A percentile compares a stretch with the other conserved stretches of the same genome.
These are phyloP conservation scores for Bathynomus jamesi DNA, from an alignment of 1,140 invertebrate genomes.

Conservation along the genomic window DNA sequence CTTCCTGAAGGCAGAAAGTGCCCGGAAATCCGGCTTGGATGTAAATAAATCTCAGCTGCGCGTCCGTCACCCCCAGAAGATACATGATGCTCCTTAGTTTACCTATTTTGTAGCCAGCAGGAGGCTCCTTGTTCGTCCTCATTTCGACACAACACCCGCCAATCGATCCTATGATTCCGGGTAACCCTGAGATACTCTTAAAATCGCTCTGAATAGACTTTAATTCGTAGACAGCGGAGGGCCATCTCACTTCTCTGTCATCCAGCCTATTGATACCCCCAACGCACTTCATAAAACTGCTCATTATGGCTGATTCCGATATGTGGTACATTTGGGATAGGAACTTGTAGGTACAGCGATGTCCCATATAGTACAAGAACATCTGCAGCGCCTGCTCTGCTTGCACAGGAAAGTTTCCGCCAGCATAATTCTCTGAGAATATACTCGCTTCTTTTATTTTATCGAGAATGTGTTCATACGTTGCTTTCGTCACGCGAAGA, in stretches of 20 bases:
- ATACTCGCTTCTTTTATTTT: background rate
- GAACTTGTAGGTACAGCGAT: background rate
- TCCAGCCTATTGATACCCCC: background rate
- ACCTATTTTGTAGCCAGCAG: background rate
- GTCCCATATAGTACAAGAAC: background rate
- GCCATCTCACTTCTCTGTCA: background rate
- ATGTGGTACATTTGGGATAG: background rate
- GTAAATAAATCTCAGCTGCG: background rate
- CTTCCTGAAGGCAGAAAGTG: background rate
- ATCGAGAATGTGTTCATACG: no score
- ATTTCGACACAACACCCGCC: background rate
- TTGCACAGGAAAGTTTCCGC: background rate
- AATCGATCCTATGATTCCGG: background rate
- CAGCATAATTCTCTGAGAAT: background rate
- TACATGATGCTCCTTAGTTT: background rate
- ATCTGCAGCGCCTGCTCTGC: background rate
- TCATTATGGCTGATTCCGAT: background rate
- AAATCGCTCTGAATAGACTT: background rate
- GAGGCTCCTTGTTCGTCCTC: background rate
- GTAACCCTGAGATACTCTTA: background rate
- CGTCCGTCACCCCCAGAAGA: background rate
- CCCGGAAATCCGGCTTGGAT: background rate
- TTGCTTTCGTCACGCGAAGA: no score
- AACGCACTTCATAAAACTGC: background rate
- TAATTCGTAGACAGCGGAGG: background rate